Conservation (phyloP, 2,888 invertebrate genomes). For the Troilus luridus region DNA sequence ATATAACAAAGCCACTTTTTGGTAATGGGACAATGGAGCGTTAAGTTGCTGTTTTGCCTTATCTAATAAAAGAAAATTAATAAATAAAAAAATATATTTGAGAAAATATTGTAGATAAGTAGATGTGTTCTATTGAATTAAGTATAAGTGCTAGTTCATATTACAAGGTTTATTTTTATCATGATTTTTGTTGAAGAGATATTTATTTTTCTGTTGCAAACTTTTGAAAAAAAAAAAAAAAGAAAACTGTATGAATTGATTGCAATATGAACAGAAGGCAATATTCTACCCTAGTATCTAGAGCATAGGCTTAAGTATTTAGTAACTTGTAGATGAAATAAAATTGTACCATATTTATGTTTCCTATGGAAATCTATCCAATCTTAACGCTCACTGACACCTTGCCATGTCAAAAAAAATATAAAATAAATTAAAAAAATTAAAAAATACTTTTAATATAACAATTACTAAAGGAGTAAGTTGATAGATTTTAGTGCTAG, state of each 20-base stretch:
- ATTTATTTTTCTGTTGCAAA: constrained; percentile 51
- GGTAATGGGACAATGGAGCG: constrained; percentile 57
- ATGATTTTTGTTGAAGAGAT: constrained; percentile 46
- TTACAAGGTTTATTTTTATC: constrained; percentile 48
- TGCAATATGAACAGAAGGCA: constrained; percentile 65
- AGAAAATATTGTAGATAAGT: constrained; percentile 50
- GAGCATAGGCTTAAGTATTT: constrained; percentile 58
- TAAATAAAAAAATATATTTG: constrained; percentile 59
- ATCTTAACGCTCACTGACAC: constrained; percentile 62
- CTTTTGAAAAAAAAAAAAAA: constrained; percentile 44
- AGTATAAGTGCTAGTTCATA: constrained; percentile 47
- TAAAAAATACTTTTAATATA: constrained; percentile 39
- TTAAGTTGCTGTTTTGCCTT: constrained; percentile 63
- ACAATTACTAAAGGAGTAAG: constrained; percentile 47
- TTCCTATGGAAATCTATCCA: constrained; percentile 64
- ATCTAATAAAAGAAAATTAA: constrained; percentile 59
- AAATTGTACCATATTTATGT: constrained; percentile 57
- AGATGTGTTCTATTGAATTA: constrained; percentile 50
- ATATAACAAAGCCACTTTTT: constrained; percentile 17
- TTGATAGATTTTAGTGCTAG: constrained; percentile 54
- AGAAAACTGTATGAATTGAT: constrained; percentile 60
- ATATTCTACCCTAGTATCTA: constrained; percentile 63
- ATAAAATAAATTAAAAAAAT: background rate
- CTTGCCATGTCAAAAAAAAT: constrained; percentile 51
- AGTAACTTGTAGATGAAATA: constrained; percentile 53